phyloP scores from a whole-genome alignment of 2,113 vertebrate genomes.

The Pardalotus punctatus region DNA sequence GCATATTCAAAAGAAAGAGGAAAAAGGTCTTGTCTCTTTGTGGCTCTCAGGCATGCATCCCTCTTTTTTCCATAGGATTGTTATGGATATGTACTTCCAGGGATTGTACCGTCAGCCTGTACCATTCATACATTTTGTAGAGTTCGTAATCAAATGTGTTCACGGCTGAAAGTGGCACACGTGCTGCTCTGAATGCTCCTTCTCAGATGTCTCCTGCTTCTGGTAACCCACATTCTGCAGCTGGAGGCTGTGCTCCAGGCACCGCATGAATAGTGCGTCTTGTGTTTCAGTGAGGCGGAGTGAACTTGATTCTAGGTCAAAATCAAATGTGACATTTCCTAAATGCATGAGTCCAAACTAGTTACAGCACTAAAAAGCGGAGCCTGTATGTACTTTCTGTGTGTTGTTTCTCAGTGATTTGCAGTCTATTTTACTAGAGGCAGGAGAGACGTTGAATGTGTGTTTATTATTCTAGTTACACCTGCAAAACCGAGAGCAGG shows the following conservation, averaged over 20 bases:
- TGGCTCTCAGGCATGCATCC: not conserved
- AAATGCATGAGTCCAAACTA: not conserved
- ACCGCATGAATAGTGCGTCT: not conserved
- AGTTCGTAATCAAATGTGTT: not conserved
- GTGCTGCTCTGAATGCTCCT: slow-evolving; percentile 56
- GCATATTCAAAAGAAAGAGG: not conserved
- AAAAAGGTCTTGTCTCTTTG: not conserved
- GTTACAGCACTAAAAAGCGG: not conserved
- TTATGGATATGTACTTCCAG: not conserved
- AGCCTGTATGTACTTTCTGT: not conserved
- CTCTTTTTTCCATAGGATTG: not conserved
- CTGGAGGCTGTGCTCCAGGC: not conserved
- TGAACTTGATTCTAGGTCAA: slow-evolving; percentile 40
- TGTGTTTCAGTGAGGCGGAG: not conserved
- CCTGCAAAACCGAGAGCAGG: not conserved
- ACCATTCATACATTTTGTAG: slow-evolving; percentile 5
- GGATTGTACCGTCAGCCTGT: not conserved
- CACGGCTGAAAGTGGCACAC: not conserved
- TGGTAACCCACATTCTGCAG: slow-evolving; percentile 59
- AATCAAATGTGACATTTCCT: slow-evolving; percentile 51
- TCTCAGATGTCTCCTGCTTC: slow-evolving; percentile 52
- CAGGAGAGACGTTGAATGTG: not conserved
- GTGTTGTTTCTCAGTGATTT: not conserved
- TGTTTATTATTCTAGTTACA: not conserved
- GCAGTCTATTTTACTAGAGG: fast-evolving